A percentile compares a stretch with the other conserved stretches of the same genome.
Conservation (phyloP, 1,140 invertebrate genomes). For the Nymphalis io region DNA sequence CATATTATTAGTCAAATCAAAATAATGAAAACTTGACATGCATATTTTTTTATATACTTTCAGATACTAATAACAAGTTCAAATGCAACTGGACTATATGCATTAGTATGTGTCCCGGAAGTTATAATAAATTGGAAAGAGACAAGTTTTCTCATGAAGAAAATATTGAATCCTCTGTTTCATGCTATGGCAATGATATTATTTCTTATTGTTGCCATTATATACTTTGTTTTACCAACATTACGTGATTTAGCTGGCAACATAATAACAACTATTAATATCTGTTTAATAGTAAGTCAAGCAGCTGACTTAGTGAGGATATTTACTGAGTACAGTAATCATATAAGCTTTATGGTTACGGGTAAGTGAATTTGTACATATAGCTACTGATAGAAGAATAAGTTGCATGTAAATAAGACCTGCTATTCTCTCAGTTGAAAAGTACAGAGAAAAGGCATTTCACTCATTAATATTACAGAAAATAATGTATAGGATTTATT, state of each 20-base stretch:
- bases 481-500: no score
- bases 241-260: slow-evolving; percentile 90
- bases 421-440: no score
- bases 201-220: slow-evolving; percentile 87
- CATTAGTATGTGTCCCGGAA: slow-evolving; percentile 87
- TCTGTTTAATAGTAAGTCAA: slow-evolving; percentile 88
- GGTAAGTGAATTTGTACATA: slow-evolving; percentile 74
- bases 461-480: no score
- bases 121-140: slow-evolving; percentile 85
- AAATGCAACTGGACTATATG: slow-evolving; percentile 82
- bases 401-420: no score
- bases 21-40: no score
- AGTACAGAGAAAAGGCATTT: no score
- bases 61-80: slow-evolving; percentile 69
- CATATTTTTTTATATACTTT: slow-evolving; percentile 33
- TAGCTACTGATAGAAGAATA: no score
- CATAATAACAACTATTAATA: slow-evolving; percentile 89
- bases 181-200: slow-evolving; percentile 87
- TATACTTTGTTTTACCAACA: slow-evolving; percentile 92
- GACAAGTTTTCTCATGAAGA: slow-evolving; percentile 86
- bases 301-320: slow-evolving; percentile 89
- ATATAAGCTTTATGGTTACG: slow-evolving; percentile 88
- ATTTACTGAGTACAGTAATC: slow-evolving; percentile 89
- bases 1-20: no score
- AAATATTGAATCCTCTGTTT: slow-evolving; percentile 88